Percentiles rank a stretch among this genome's conserved stretches.
These are phyloP conservation scores for Electrophaes corylata DNA, from an alignment of 2,888 invertebrate genomes.

Conservation along the genomic window DNA sequence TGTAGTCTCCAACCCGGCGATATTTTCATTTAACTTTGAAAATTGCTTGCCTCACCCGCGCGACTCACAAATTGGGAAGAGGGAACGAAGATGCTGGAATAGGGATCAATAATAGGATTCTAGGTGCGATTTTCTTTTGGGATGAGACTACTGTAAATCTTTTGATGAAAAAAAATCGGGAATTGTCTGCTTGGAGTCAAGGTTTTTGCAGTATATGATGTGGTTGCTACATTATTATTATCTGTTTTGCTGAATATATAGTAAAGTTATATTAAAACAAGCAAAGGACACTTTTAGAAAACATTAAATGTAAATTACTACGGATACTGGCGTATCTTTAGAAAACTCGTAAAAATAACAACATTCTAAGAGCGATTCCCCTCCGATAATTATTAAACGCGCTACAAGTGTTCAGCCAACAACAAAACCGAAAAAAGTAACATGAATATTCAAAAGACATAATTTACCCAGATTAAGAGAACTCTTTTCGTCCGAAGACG, in stretches of 20 bases:
- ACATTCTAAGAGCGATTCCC: conserved; percentile 1
- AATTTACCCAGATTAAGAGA: conserved; percentile 63
- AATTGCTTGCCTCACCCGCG: conserved; percentile 74
- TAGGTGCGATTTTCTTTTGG: conserved; percentile 78
- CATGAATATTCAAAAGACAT: conserved; percentile 59
- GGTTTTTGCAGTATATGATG: conserved; percentile 19
- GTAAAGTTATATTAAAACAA: neutral
- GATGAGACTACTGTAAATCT: conserved; percentile 77
- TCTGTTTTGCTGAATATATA: neutral
- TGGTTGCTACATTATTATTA: neutral
- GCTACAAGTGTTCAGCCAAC: conserved; percentile 31
- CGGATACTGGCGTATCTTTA: neutral
- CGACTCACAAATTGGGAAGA: conserved; percentile 72
- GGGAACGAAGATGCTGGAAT: conserved; percentile 59
- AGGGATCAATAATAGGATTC: conserved; percentile 82
- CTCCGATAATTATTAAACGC: conserved; percentile 22
- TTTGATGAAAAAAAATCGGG: conserved; percentile 81
- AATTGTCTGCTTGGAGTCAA: conserved; percentile 62
- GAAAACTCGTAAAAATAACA: conserved; percentile 2
- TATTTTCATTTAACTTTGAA: conserved; percentile 83
- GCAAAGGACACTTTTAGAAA: neutral
- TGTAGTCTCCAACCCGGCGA: conserved; percentile 59
- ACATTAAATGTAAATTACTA: neutral
- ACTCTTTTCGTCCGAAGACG: conserved; percentile 57
- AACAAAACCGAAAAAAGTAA: conserved; percentile 30